Conservation (phyloP, 2,797 vertebrate species). For the Ceryle rudis region DNA sequence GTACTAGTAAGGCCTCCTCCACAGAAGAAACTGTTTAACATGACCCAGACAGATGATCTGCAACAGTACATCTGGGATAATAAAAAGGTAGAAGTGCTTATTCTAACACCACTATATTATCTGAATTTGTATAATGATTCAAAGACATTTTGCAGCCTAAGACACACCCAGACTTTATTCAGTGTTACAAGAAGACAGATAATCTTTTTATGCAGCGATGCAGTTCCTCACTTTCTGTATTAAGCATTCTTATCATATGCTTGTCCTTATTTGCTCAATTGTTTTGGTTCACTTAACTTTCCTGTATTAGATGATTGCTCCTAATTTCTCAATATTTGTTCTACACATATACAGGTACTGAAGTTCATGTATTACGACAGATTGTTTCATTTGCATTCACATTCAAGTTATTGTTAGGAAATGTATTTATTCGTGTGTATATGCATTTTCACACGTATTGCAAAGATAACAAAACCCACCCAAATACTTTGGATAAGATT, state of each 20-base stretch:
- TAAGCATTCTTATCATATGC: neutral
- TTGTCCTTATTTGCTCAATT: neutral
- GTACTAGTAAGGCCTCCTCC: neutral
- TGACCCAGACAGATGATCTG: neutral
- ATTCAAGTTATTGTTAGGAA: neutral
- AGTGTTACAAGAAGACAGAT: neutral
- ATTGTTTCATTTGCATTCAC: neutral
- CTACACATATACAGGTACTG: neutral
- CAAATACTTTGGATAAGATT: neutral
- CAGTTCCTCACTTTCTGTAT: neutral
- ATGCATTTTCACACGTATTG: neutral
- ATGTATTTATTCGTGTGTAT: neutral
- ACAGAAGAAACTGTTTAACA: neutral
- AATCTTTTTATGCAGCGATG: neutral
- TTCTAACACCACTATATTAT: neutral
- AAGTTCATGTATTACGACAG: neutral
- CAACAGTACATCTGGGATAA: neutral
- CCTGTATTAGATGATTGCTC: neutral
- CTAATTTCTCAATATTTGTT: neutral
- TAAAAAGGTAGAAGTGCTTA: neutral
- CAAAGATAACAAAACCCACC: neutral
- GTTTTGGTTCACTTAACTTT: neutral
- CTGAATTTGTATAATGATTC: neutral
- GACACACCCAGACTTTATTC: neutral
- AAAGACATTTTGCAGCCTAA: neutral